phyloP scores from a whole-genome alignment of 2,113 vertebrate genomes.

The Pogonocichla stellata region DNA sequence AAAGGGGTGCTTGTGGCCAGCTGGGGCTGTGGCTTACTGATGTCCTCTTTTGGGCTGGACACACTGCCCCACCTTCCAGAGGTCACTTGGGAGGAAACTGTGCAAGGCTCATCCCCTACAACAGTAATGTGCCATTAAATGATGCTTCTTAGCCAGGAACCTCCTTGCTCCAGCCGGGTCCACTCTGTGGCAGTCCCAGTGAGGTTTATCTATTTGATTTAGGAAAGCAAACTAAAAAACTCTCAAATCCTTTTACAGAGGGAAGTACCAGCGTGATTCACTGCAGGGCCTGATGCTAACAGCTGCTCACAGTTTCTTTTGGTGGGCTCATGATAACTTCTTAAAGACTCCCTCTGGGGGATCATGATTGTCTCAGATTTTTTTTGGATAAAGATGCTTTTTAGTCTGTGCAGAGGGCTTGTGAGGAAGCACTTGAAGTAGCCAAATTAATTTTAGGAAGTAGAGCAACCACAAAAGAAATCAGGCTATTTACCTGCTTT shows the following conservation, averaged over 20 bases:
- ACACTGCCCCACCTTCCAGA: neutral
- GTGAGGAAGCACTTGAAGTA: neutral
- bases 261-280: neutral
- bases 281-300: neutral
- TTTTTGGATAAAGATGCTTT: neutral
- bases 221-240: neutral
- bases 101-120: rapidly evolving
- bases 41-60: neutral
- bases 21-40: neutral
- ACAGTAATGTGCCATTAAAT: neutral
- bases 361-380: neutral
- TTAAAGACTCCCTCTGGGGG: neutral
- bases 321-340: neutral
- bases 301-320: neutral
- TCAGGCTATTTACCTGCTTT: neutral
- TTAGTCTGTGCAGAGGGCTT: neutral
- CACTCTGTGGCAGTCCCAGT: neutral
- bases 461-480: rapidly evolving
- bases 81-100: neutral
- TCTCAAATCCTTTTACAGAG: neutral
- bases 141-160: neutral
- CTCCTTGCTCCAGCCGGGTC: neutral
- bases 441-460: neutral
- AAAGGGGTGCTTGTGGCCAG: neutral
- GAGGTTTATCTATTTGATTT: neutral